Conservation (phyloP, 2,113 vertebrate genomes). For the Hippocampus zosterae region DNA sequence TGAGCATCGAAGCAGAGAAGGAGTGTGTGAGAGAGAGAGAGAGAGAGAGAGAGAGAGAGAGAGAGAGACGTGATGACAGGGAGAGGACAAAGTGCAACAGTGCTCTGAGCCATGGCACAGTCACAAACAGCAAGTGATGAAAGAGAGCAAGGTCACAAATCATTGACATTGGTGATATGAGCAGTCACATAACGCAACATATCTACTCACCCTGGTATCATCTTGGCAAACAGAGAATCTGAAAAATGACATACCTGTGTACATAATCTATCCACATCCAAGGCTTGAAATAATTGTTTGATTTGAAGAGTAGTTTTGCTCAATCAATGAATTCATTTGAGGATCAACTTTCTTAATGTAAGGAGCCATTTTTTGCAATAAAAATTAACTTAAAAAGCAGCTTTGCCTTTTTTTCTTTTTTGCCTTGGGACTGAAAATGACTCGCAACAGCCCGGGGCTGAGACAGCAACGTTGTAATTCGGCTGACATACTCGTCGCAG, state of each 20-base stretch:
- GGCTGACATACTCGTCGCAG: too few relatives aligned
- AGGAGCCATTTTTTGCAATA: too few relatives aligned
- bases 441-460: too few relatives aligned
- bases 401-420: too few relatives aligned
- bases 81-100: conserved; percentile 13
- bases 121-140: conserved; percentile 59
- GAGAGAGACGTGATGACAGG: not conserved
- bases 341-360: too few relatives aligned
- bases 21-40: conserved; percentile 9
- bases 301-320: too few relatives aligned
- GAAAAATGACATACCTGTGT: conserved; percentile 30
- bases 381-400: too few relatives aligned
- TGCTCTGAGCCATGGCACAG: conserved; percentile 50
- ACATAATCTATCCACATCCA: not conserved
- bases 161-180: conserved; percentile 48
- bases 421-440: too few relatives aligned
- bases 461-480: too few relatives aligned
- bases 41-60: conserved; percentile 12
- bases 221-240: conserved; percentile 11
- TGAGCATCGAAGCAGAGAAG: conserved; percentile 51
- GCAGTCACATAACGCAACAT: conserved; percentile 50
- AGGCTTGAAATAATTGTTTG: too few relatives aligned
- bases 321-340: too few relatives aligned
- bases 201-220: conserved; percentile 15
- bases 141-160: conserved; percentile 67